Conservation (phyloP, 2,113 vertebrate species). For the Columbina picui region DNA sequence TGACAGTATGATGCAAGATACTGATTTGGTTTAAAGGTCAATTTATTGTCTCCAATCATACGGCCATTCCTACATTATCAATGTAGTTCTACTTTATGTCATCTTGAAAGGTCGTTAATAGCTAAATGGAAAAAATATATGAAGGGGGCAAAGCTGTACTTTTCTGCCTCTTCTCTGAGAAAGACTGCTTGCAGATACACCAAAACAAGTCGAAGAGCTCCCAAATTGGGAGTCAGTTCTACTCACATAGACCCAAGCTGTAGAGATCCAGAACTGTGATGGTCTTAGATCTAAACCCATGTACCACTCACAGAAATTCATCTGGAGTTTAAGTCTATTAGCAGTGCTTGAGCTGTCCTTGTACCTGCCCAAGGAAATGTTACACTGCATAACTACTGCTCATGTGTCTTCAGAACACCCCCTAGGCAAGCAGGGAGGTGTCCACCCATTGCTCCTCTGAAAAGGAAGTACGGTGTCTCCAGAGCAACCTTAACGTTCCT, state of each 20-base stretch:
- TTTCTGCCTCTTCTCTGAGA: neutral
- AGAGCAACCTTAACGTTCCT: neutral
- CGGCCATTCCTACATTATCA: neutral
- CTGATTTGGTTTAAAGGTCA: neutral
- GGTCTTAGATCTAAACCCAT: neutral
- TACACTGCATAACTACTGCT: neutral
- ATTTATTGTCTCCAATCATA: neutral
- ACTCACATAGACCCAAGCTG: neutral
- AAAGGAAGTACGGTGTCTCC: neutral
- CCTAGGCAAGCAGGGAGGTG: neutral
- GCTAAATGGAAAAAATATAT: neutral
- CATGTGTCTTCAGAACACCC: neutral
- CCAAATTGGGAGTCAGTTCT: neutral
- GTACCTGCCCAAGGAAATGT: neutral
- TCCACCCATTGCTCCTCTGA: neutral
- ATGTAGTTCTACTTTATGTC: neutral
- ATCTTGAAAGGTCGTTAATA: neutral
- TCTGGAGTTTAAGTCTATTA: neutral
- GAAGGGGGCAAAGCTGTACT: neutral
- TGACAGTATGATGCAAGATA: neutral
- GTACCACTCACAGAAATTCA: neutral
- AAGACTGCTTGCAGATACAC: neutral
- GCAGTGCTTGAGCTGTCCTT: neutral
- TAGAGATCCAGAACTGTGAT: neutral
- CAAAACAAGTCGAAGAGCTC: neutral